Base-by-base conservation (phyloP, 2,888 invertebrate species). In the Linyphia triangularis region DNA sequence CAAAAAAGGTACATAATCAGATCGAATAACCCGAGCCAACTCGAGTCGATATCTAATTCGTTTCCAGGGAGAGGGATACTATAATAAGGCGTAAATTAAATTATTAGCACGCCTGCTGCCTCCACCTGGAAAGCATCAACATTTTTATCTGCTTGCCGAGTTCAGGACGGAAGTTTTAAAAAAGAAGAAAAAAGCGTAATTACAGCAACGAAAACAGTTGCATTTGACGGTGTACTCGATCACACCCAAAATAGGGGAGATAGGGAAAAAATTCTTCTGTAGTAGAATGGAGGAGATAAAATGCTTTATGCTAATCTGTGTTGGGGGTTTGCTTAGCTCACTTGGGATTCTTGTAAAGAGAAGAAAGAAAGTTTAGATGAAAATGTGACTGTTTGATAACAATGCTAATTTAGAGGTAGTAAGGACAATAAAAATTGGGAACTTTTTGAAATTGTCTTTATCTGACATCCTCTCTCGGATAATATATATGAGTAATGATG, bases 91-190 rank as follows among this genome's bases (percentile, higher is more conserved):
- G 84, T 77, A 85, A 85, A 85, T 85, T 85, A 85, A 85, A 85
- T 85, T 85, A 85, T 85, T 85, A 85, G 63, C 84, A 85, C 84
- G 84, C 75, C 84, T 85, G 84, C 84, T 85, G 69, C 67, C 19
- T 22, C 67, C 84, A 85, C 84, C 84, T 85, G 84, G 84, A 37
- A 24, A 75, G 59, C 43, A 75, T 85, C 84, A 85, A 22, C 67
- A 77, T 85, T 85, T 83, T 85, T 77, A 77, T 77, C 77, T 85
- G 67, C 63, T 63, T n/a, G 51, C 73, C 43, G 82, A 69, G 67
- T 69, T 77, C 19, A 57, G 33, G 22, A 70, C 30, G 67, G 37
- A 26, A 43, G 28, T n/a, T 30, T 24, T 30, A 51, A 75, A 77
- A 77, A 77, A 77, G 77, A 51, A 67, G 63, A 83, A 19, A 51